Percentiles rank a stretch among this genome's conserved stretches.
These are phyloP conservation scores for Ceryle rudis DNA, from an alignment of 2,797 vertebrate genomes.

Conservation along the genomic window DNA sequence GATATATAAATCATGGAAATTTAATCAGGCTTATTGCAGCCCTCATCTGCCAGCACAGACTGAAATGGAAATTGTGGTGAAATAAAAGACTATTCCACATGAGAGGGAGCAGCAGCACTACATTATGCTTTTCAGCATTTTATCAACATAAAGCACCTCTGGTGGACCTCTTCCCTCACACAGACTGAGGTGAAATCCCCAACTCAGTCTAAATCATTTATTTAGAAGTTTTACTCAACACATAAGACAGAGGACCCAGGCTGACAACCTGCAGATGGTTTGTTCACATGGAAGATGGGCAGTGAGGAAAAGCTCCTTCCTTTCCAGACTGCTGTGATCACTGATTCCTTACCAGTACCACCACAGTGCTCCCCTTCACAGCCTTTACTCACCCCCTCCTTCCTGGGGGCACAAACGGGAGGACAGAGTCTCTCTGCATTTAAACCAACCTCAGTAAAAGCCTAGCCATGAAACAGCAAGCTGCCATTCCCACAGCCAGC, in stretches of 20 bases:
- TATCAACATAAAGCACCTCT: background rate
- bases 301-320: background rate
- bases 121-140: background rate
- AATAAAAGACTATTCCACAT: conserved; percentile 20
- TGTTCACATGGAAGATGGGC: background rate
- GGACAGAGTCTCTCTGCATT: accelerated
- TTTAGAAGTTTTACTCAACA: background rate
- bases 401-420: background rate
- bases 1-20: conserved; percentile 66
- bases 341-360: background rate
- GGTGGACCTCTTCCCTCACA: background rate
- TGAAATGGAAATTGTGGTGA: background rate
- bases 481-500: background rate
- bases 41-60: conserved; percentile 44
- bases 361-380: background rate
- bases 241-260: background rate
- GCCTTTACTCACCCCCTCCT: background rate
- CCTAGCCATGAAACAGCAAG: background rate
- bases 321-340: background rate
- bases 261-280: background rate
- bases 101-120: background rate
- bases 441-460: background rate
- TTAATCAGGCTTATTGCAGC: conserved; percentile 65
- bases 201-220: background rate
- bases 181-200: background rate